These are phyloP conservation scores for Clanis bilineata DNA, from an alignment of 2,888 invertebrate genomes.

Conservation along the genomic window DNA sequence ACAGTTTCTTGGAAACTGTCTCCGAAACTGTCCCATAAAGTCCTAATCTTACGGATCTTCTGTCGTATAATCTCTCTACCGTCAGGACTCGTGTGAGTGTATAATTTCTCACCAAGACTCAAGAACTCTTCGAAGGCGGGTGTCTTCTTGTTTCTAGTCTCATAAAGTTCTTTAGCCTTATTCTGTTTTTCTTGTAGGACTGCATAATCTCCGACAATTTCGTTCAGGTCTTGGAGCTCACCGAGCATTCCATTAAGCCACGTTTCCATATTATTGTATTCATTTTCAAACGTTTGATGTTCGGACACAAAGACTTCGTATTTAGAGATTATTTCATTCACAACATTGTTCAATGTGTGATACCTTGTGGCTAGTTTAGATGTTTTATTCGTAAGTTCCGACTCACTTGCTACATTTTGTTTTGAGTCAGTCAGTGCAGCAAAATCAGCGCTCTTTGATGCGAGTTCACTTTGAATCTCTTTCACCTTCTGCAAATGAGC, in stretches of 20 bases:
- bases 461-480: constrained; percentile 86
- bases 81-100: constrained; percentile 96
- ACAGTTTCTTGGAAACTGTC: constrained; percentile 92
- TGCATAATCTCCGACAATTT: constrained; percentile 92
- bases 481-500: constrained; percentile 90
- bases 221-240: constrained; percentile 89
- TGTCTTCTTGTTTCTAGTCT: constrained; percentile 90
- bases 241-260: constrained; percentile 89
- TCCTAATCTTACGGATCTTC: constrained; percentile 91
- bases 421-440: constrained; percentile 85
- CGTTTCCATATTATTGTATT: constrained; percentile 87
- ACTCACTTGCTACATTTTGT: constrained; percentile 88
- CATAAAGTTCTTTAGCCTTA: constrained; percentile 89
- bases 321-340: constrained; percentile 91
- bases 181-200: constrained; percentile 92
- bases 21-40: constrained; percentile 93
- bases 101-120: constrained; percentile 95
- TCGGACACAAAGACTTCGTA: constrained; percentile 94
- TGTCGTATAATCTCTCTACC: constrained; percentile 96
- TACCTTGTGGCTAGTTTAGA: constrained; percentile 91
- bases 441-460: constrained; percentile 85
- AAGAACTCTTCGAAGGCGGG: constrained; percentile 91
- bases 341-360: constrained; percentile 89
- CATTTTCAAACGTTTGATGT: constrained; percentile 90
- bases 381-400: constrained; percentile 87